phyloP scores from a whole-genome alignment of 2,797 vertebrate genomes.

The Pipistrellus pipistrellus region DNA sequence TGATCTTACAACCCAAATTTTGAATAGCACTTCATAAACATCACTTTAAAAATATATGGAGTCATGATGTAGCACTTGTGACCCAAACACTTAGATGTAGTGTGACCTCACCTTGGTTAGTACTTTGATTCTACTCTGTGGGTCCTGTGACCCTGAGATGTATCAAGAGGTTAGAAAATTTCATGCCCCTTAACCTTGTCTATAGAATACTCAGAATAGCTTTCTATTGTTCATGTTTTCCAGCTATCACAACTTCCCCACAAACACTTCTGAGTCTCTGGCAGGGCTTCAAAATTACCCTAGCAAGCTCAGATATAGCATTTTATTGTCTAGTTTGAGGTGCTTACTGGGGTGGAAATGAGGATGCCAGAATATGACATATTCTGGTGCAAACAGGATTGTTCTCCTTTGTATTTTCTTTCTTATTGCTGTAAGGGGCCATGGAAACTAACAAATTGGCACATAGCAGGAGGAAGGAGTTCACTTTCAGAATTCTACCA shows the following conservation, averaged over 20 bases:
- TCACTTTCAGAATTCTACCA: neutral
- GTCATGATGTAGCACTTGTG: neutral
- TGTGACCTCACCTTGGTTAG: neutral
- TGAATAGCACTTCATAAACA: neutral
- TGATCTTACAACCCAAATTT: constrained; percentile 21
- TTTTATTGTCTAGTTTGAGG: constrained; percentile 58
- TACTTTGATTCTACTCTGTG: neutral
- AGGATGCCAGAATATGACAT: constrained; percentile 44
- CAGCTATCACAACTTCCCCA: neutral
- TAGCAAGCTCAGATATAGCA: constrained; percentile 15
- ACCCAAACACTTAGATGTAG: neutral
- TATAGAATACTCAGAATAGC: constrained; percentile 35
- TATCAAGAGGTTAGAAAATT: constrained; percentile 33
- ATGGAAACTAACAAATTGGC: neutral
- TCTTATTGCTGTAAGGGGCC: neutral
- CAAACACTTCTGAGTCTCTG: constrained; percentile 18
- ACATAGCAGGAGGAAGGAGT: neutral
- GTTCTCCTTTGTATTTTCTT: constrained; percentile 11
- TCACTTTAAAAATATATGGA: neutral
- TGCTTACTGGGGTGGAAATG: constrained; percentile 56
- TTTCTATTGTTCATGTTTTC: constrained; percentile 46
- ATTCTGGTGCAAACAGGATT: constrained; percentile 8
- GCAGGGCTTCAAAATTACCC: constrained; percentile 37
- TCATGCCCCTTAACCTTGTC: neutral
- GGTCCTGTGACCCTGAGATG: neutral